Evolutionary conservation across 2,113 vertebrate species (phyloP).

Genomic region (Nothoprocta perdicaria): DNA sequence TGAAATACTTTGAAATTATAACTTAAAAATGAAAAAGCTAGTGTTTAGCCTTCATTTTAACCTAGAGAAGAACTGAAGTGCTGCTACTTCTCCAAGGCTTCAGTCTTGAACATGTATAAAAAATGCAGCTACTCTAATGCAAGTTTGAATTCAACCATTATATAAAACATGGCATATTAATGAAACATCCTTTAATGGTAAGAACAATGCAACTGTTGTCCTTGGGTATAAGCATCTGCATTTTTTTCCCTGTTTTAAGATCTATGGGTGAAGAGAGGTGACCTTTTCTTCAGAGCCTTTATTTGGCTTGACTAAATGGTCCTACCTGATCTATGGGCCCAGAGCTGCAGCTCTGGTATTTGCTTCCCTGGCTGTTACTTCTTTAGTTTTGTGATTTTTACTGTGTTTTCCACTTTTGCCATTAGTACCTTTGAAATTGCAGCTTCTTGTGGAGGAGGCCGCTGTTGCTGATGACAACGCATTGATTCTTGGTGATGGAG

Average conservation of each 20-base stretch:
- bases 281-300: background rate
- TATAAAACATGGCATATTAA: background rate
- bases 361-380: background rate
- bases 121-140: background rate
- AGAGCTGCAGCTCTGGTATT: background rate
- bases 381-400: background rate
- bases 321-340: background rate
- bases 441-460: background rate
- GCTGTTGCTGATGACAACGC: background rate
- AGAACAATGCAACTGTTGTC: background rate
- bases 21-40: background rate
- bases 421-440: background rate
- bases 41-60: background rate
- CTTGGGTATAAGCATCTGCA: background rate
- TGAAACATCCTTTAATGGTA: too few species aligned
- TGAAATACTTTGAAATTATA: background rate
- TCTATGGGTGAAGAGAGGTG: background rate
- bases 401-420: rapidly evolving
- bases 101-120: background rate
- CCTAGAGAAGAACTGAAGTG: background rate
- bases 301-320: background rate
- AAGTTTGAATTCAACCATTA: background rate
- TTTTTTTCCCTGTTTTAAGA: background rate
- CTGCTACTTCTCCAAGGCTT: background rate
- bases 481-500: background rate